phyloP scores from a whole-genome alignment of 1,140 invertebrate genomes.

The Acromyrmex heyeri region DNA sequence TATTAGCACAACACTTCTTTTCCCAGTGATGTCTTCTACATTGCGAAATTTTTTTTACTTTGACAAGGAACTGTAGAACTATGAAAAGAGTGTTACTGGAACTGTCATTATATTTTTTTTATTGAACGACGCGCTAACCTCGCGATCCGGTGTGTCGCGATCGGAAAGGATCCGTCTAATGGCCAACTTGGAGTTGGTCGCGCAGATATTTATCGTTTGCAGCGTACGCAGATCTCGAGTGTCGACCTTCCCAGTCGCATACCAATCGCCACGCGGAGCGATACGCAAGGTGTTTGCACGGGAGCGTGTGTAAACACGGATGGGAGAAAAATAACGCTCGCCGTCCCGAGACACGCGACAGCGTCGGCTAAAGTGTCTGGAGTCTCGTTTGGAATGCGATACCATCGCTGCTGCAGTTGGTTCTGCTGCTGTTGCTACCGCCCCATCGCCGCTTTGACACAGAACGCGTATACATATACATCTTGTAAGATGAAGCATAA shows the following conservation, averaged over 20 bases:
- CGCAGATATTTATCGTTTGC: conserved; percentile 60
- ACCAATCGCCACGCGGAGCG: conserved; percentile 58
- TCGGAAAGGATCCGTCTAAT: conserved; percentile 35
- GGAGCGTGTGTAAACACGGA: conserved; percentile 58
- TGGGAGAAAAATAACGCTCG: conserved; percentile 65
- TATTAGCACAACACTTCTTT: no score
- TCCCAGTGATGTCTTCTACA: no score
- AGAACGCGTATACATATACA: not conserved
- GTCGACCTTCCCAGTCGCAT: conserved; percentile 67
- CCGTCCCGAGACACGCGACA: conserved; percentile 62
- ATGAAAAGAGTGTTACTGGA: no score
- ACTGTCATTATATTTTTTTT: no score
- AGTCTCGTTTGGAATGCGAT: conserved; percentile 68
- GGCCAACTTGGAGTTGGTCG: conserved; percentile 6
- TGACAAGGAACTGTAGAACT: no score
- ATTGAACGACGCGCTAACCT: no score
- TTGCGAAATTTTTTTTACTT: no score
- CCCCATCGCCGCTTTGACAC: not conserved
- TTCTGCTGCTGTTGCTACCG: not conserved
- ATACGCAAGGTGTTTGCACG: conserved; percentile 63
- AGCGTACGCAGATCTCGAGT: conserved; percentile 58
- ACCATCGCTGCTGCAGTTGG: conserved; percentile 34
- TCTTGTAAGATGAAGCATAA: not conserved
- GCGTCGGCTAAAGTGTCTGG: conserved; percentile 59
- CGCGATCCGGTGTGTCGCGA: not conserved